These are phyloP conservation scores for Vanessa tameamea DNA, from an alignment of 1,140 invertebrate species.

Conservation along the genomic window DNA sequence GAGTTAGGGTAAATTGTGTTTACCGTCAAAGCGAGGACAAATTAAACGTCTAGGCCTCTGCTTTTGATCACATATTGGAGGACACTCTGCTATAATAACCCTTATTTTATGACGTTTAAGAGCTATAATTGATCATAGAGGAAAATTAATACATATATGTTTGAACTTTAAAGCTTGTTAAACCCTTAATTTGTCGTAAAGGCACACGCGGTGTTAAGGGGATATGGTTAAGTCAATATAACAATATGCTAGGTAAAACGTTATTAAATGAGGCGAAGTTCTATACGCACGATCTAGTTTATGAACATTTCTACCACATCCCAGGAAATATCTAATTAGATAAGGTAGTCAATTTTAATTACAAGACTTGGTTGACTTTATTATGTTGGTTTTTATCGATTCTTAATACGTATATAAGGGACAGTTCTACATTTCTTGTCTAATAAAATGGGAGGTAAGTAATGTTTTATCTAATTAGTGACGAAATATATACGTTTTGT, in stretches of 20 bases:
- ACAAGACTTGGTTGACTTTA: background rate
- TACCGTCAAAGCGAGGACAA: constrained; percentile 36
- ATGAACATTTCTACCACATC: background rate
- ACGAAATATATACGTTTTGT: too few species aligned
- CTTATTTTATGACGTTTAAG: constrained; percentile 5
- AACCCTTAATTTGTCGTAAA: constrained; percentile 28
- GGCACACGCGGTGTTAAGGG: constrained; percentile 13
- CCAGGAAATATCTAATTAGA: background rate
- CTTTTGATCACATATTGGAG: constrained; percentile 8
- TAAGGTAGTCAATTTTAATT: background rate
- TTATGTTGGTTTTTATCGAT: background rate
- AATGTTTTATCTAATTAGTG: too few species aligned
- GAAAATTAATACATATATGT: constrained; percentile 11
- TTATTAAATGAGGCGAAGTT: background rate
- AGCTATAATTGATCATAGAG: background rate
- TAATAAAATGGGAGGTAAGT: too few species aligned
- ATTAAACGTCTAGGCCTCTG: constrained; percentile 38
- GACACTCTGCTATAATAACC: background rate
- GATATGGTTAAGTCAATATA: constrained; percentile 15
- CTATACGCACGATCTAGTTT: background rate
- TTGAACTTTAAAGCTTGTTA: constrained; percentile 10
- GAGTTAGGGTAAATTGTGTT: constrained; percentile 32
- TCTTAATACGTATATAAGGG: too few species aligned
- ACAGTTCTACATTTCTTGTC: too few species aligned
- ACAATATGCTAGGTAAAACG: background rate